Base-by-base conservation (phyloP, 2,888 invertebrate species). In the Masnerella sp. region DNA sequence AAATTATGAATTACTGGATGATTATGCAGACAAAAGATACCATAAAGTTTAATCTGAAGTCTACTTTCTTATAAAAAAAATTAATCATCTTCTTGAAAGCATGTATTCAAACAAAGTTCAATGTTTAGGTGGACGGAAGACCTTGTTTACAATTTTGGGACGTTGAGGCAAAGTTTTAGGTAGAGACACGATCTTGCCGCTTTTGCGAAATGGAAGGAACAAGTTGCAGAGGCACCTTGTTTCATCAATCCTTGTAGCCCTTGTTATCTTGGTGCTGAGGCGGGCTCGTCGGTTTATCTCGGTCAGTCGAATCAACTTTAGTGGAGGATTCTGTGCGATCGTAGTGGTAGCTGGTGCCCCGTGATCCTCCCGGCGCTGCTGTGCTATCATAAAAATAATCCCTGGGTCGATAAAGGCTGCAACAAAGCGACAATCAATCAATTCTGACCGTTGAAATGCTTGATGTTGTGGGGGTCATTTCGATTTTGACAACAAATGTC, bases 321-420 rank as follows among this genome's bases (percentile, higher is more conserved):
- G 84, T 83, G 28, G 84, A 83, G 54, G 84, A 82, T 77, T 83
- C 84, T 4, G 81, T 78, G 34, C 84, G 81, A 75, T 84, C 84
- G 75, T 83, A 82, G 65, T 81, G 79, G 76, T 82, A 83, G 58
- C 82, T 82, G 34, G 83, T 83, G 47, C 83, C 83, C 5, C 83
- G 79, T 25, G 81, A 80, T 74, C 83, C 81, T 25, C 81, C 83
- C 1, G 84, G 83, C 4, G 83, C 81, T 11, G 82, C 82, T 18
- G 84, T 84, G 59, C 84, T 84, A 76, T 84, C 84, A 77, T 84
- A 83, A 81, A 81, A 84, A 78, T 84, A 83, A 82, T 84, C 84
- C 77, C 83, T 79, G 7, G 84, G 84, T 69, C 84, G 81, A 77
- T 84, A 84, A 73, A 78, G 70, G 20, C 84, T 84, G 79, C 36